Evolutionary conservation across 2,888 invertebrate genomes (phyloP).

Genomic region (Isoperla grammatica): DNA sequence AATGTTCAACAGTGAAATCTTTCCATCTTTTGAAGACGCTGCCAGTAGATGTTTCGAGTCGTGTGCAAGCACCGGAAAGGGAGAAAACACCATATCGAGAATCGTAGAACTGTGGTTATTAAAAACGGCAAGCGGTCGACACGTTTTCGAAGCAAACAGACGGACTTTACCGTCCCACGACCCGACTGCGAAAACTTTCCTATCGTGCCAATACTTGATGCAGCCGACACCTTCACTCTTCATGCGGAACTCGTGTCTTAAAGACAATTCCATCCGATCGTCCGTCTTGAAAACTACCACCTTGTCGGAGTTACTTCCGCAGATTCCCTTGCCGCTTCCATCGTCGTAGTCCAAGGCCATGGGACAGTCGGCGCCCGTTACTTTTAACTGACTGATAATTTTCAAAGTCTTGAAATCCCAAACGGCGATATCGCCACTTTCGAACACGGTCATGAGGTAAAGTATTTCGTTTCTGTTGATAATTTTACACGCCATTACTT

Average conservation of each 20-base stretch:
- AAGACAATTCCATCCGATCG: constrained; percentile 45
- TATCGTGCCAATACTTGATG: constrained; percentile 60
- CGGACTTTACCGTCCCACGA: constrained; percentile 73
- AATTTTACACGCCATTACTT: constrained; percentile 59
- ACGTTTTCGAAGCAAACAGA: constrained; percentile 71
- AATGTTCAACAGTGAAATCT: constrained; percentile 67
- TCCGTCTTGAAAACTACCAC: constrained; percentile 57
- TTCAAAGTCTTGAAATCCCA: constrained; percentile 64
- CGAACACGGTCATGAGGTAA: constrained; percentile 64
- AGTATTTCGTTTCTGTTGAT: constrained; percentile 46
- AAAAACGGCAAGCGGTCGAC: constrained; percentile 64
- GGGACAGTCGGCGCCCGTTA: constrained; percentile 52
- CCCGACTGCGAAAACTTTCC: constrained; percentile 66
- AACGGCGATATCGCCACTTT: constrained; percentile 63
- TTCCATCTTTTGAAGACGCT: constrained; percentile 66
- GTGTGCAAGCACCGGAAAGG: constrained; percentile 59
- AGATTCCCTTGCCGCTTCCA: constrained; percentile 58
- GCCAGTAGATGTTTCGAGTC: constrained; percentile 69
- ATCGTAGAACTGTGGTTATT: constrained; percentile 66
- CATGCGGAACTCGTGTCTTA: constrained; percentile 39
- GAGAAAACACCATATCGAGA: constrained; percentile 66
- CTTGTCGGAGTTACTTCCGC: constrained; percentile 58
- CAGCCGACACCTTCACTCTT: constrained; percentile 54
- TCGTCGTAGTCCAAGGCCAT: constrained; percentile 67
- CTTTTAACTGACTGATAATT: constrained; percentile 51